Percentiles rank a stretch among this genome's conserved stretches.
phyloP scores from a whole-genome alignment of 2,888 invertebrate species.

The Aspidapion aeneum region DNA sequence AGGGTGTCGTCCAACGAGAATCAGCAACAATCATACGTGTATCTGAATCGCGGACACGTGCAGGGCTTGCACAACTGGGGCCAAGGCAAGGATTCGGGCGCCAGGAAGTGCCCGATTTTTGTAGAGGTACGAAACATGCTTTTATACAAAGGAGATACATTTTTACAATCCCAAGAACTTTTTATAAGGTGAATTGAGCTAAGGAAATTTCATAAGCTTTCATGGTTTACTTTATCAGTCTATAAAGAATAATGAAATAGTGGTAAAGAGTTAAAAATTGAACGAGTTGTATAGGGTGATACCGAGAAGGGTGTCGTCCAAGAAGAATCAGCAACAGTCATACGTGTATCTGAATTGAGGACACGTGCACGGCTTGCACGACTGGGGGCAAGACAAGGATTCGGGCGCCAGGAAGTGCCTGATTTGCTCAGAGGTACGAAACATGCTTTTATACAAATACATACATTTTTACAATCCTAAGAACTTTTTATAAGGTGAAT shows the following conservation, averaged over 20 bases:
- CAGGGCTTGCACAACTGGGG: conserved; percentile 97
- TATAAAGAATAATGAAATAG: too few relatives aligned
- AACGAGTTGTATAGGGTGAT: too few relatives aligned
- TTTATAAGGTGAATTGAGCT: too few relatives aligned
- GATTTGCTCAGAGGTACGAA: conserved; percentile 83
- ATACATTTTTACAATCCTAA: conserved; percentile 95
- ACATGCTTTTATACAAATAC: too few relatives aligned
- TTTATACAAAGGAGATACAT: too few relatives aligned
- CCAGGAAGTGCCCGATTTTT: conserved; percentile 93
- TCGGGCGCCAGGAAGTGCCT: conserved; percentile 89
- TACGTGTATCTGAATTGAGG: conserved; percentile 97
- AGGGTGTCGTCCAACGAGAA: conserved; percentile 64
- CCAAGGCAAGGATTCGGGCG: conserved; percentile 82
- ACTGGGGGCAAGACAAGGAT: conserved; percentile 91
- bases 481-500: conserved; percentile 66
- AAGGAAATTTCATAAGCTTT: too few relatives aligned
- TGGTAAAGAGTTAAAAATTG: too few relatives aligned
- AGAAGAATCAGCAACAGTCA: conserved; percentile 77
- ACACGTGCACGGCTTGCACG: conserved; percentile 95
- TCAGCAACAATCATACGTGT: conserved; percentile 93
- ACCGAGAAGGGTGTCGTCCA: conserved; percentile 77
- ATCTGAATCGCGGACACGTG: conserved; percentile 97
- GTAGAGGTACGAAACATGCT: conserved; percentile 73
- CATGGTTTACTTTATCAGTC: too few relatives aligned
- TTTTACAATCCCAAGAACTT: too few relatives aligned